Conservation (phyloP, 1,140 invertebrate genomes). For the Globodera rostochiensis region DNA sequence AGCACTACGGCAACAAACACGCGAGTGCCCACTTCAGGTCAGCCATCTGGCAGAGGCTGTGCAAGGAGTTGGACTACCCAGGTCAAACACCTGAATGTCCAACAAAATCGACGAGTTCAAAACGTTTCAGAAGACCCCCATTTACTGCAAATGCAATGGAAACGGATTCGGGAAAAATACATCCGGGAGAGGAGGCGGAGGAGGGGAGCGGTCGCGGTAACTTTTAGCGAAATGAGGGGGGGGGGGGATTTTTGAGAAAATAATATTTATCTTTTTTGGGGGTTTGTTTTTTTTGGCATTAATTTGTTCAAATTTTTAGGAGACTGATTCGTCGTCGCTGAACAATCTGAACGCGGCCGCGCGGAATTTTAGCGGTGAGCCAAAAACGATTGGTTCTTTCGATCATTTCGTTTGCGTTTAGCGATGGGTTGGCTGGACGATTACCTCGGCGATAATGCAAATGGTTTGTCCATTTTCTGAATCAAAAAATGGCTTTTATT, state of each 20-base stretch:
- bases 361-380: background rate
- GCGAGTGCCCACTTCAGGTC: constrained; percentile 41
- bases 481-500: too few species aligned
- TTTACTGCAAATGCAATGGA: constrained; percentile 48
- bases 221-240: too few species aligned
- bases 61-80: constrained; percentile 48
- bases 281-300: background rate
- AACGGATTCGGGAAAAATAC: constrained; percentile 47
- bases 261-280: background rate
- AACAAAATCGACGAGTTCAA: too few species aligned
- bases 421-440: constrained; percentile 50
- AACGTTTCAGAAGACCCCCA: constrained; percentile 36
- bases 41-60: constrained; percentile 39
- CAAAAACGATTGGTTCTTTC: background rate
- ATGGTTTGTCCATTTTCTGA: background rate
- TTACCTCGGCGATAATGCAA: constrained; percentile 31
- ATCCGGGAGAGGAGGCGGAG: constrained; percentile 42
- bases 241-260: too few species aligned
- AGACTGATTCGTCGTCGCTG: background rate
- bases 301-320: background rate
- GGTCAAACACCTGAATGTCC: constrained; percentile 1
- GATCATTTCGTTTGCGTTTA: constrained; percentile 11
- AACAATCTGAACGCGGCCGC: too few species aligned
- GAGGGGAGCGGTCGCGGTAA: background rate
- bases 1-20: constrained; percentile 52